Conservation (phyloP, 1,140 invertebrate species). For the Intoshia linei region DNA sequence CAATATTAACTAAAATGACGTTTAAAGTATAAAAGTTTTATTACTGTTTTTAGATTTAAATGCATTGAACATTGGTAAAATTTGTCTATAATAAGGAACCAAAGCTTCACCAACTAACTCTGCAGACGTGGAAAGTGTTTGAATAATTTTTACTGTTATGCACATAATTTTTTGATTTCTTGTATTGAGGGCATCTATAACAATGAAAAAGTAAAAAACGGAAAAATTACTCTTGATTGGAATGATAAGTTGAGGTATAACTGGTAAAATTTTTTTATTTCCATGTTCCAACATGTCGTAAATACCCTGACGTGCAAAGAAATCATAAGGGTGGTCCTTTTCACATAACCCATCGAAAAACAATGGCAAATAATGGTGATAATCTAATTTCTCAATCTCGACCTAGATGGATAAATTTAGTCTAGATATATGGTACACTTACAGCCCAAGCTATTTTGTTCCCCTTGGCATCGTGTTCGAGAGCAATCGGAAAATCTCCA, state of each 20-base stretch:
- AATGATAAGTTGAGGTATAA: slow-evolving; percentile 57
- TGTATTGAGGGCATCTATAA: slow-evolving; percentile 44
- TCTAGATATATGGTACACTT: slow-evolving; percentile 1
- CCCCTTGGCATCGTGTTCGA: slow-evolving; percentile 39
- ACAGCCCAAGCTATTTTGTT: slow-evolving; percentile 54
- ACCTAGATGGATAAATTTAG: slow-evolving; percentile 27
- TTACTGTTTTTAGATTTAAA: slow-evolving; percentile 53
- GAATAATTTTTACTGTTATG: slow-evolving; percentile 40
- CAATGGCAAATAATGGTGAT: slow-evolving; percentile 57
- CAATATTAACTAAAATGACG: slow-evolving; percentile 27
- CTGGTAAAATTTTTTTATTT: slow-evolving; percentile 45
- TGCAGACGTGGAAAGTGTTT: slow-evolving; percentile 40
- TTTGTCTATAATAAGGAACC: slow-evolving; percentile 67
- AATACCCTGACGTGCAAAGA: slow-evolving; percentile 51
- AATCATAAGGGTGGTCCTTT: slow-evolving; percentile 46
- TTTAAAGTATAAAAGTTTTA: slow-evolving; percentile 7
- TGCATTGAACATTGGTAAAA: slow-evolving; percentile 51
- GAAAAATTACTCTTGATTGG: slow-evolving; percentile 48
- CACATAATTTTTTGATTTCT: slow-evolving; percentile 37
- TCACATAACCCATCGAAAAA: slow-evolving; percentile 69
- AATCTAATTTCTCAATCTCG: slow-evolving; percentile 50
- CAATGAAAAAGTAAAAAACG: slow-evolving; percentile 3
- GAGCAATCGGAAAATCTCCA: slow-evolving; percentile 46
- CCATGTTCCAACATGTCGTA: slow-evolving; percentile 47
- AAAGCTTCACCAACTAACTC: slow-evolving; percentile 49